These are phyloP conservation scores for Leptobrachium leishanense DNA, from an alignment of 2,113 vertebrate species.

Conservation along the genomic window DNA sequence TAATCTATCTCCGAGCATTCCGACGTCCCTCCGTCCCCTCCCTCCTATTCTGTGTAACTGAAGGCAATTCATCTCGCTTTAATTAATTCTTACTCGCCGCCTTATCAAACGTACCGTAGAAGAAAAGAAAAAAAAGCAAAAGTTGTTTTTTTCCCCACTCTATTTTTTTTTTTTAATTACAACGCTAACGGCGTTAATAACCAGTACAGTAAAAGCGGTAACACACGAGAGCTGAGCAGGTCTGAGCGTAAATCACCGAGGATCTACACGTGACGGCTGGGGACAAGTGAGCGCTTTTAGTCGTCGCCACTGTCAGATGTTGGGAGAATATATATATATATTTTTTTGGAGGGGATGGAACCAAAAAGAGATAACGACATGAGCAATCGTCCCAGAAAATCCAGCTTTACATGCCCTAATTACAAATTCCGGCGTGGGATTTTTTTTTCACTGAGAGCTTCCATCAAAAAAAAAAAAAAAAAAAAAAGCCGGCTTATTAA, in stretches of 20 bases:
- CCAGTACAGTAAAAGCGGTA: slow-evolving; percentile 72
- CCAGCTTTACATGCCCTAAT: neutral
- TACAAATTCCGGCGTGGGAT: neutral
- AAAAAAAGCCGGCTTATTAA: neutral
- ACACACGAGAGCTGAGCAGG: slow-evolving; percentile 6
- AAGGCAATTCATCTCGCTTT: slow-evolving; percentile 81
- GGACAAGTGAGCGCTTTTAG: neutral
- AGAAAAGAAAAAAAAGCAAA: slow-evolving; percentile 63
- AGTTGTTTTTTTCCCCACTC: slow-evolving; percentile 52
- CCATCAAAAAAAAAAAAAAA: neutral
- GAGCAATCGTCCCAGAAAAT: neutral
- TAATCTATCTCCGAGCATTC: neutral
- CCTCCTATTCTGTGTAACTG: slow-evolving; percentile 71
- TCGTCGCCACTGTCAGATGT: neutral
- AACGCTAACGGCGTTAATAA: slow-evolving; percentile 80
- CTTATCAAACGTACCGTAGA: slow-evolving; percentile 71
- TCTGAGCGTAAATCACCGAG: slow-evolving; percentile 39
- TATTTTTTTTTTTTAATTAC: slow-evolving; percentile 74
- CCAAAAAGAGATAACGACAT: neutral
- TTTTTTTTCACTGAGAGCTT: neutral
- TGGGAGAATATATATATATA: neutral
- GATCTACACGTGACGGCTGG: neutral
- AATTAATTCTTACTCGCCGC: slow-evolving; percentile 83
- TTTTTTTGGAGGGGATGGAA: neutral
- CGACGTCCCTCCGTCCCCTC: slow-evolving; percentile 46